Evolutionary conservation across 2,113 vertebrate genomes (phyloP).

Genomic region (Catharus minimus): DNA sequence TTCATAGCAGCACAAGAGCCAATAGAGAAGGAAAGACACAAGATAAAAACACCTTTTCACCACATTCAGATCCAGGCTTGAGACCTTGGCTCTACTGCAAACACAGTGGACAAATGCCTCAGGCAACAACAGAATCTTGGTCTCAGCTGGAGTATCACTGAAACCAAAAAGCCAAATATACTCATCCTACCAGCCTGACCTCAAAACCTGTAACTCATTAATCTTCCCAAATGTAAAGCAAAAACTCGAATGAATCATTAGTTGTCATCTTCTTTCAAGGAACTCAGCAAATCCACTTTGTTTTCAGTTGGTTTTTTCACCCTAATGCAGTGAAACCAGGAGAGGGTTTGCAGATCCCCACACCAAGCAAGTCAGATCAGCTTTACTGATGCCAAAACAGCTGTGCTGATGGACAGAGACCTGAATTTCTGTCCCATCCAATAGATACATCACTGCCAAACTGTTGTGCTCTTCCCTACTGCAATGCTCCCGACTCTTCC

Average conservation of each 20-base stretch:
- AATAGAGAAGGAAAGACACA: neutral
- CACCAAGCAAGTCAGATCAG: neutral
- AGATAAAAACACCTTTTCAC: neutral
- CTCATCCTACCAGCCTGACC: neutral
- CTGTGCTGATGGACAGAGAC: neutral
- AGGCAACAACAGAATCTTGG: neutral
- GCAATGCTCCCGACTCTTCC: neutral
- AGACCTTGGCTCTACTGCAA: neutral
- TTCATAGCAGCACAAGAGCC: neutral
- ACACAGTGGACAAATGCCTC: neutral
- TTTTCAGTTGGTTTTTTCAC: neutral
- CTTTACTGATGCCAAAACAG: neutral
- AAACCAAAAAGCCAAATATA: neutral
- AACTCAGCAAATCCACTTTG: neutral
- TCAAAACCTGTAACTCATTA: neutral
- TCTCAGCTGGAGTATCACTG: neutral
- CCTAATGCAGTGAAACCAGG: neutral
- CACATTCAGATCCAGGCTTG: neutral
- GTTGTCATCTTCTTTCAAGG: neutral
- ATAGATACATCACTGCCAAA: neutral
- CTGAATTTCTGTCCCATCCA: neutral
- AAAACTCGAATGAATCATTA: neutral
- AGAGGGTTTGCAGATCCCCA: neutral
- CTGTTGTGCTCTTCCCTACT: neutral
- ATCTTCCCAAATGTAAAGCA: neutral